Base-by-base conservation (phyloP, 2,888 invertebrate species). In the Sphinx pinastri region DNA sequence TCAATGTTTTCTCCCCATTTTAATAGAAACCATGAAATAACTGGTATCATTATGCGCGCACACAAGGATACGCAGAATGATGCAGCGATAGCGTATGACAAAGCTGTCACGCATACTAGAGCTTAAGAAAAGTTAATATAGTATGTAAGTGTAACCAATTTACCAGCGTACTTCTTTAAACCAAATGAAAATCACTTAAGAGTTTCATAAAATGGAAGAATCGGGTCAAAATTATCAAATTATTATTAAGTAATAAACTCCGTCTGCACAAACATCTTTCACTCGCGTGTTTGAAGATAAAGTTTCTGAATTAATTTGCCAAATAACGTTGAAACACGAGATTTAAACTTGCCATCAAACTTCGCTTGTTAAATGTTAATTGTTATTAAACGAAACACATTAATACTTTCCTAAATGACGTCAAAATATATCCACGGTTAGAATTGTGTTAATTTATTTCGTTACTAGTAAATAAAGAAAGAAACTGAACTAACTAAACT, bases 241-340 rank as follows among this genome's bases (percentile, higher is more conserved):
- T 83, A 84, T 84, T 83, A 84, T 81, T 75, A 86, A 87, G 84
- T 85, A 86, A 85, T 81, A 84, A 88, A 88, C 84, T 87, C 87
- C 12, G 79, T 76, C 82, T 81, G 83, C 83, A 83, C 88, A 89
- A 89, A 88, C 89, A 90, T 90, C 87, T 90, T 88, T 87, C 84
- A 83, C 88, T 88, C 84, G 88, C 88, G 86, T 90, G 89, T 87
- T 87, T 83, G 80, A 81, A 85, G 87, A 87, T 88, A 87, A 91
- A 92, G 88, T 92, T 92, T 86, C 76, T 80, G 88, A 90, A 92
- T 91, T 91, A 90, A 91, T 92, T 92, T 89, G 90, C 88, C 90
- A 91, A 90, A 91, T 92, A 90, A 90, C 87, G 87, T 80, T 84
- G 89, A 90, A 91, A 92, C 88, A 90, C 89, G 90, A 88, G 89